Percentiles rank a stretch among this genome's conserved stretches.
phyloP scores from a whole-genome alignment of 23 tunicate genomes.

The Trididemnum nubilum region DNA sequence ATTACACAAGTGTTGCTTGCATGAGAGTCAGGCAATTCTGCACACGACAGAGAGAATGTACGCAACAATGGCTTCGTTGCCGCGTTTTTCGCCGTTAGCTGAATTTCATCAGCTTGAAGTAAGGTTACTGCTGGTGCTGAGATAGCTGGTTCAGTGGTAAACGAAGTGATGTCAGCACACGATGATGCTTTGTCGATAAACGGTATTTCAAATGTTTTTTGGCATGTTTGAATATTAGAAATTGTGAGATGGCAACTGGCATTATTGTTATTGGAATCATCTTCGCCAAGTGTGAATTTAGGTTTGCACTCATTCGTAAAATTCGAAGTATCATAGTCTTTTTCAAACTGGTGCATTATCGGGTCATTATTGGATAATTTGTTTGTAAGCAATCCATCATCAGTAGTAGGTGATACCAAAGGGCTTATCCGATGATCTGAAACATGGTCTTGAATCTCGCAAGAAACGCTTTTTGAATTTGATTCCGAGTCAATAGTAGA shows the following conservation, averaged over 20 bases:
- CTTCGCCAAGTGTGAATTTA: background rate
- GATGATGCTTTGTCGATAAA: background rate
- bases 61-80: background rate
- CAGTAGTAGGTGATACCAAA: background rate
- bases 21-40: background rate
- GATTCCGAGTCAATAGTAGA: slow-evolving; percentile 64
- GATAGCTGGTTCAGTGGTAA: background rate
- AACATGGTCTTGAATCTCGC: background rate
- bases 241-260: background rate
- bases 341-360: background rate
- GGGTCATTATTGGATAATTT: background rate
- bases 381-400: background rate
- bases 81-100: background rate
- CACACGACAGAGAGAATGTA: background rate
- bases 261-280: background rate
- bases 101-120: background rate
- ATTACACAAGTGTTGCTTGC: background rate
- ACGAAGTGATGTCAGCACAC: background rate
- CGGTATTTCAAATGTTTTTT: background rate
- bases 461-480: slow-evolving; percentile 22
- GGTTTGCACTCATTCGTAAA: background rate
- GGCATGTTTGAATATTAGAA: background rate
- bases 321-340: background rate
- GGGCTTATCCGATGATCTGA: background rate
- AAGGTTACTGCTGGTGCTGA: background rate